These are phyloP conservation scores for Amblyteles armatorius DNA, from an alignment of 2,888 invertebrate species.

Conservation along the genomic window DNA sequence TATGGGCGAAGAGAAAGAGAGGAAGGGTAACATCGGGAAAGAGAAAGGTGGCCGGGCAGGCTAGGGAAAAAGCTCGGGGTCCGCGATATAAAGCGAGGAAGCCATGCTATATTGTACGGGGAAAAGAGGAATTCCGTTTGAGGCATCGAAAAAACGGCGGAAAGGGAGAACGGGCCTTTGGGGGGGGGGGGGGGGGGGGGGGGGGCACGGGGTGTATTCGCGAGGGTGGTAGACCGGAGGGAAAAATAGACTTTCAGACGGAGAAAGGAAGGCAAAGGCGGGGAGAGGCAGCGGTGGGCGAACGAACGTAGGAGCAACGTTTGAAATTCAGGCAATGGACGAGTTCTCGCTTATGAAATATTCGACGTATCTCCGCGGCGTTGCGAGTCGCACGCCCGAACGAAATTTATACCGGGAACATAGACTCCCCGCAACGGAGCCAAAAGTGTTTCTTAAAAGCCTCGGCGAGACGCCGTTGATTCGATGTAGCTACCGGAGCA, in stretches of 20 bases:
- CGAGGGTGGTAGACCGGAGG: conserved; percentile 25
- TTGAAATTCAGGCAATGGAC: conserved; percentile 76
- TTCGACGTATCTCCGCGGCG: conserved; percentile 74
- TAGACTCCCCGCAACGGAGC: background rate
- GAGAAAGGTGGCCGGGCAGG: conserved; percentile 14
- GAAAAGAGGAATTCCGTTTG: conserved; percentile 47
- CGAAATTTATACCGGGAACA: conserved; percentile 67
- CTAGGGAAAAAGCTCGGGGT: background rate
- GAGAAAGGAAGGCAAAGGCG: conserved; percentile 13
- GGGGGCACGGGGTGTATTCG: background rate
- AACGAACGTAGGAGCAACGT: conserved; percentile 43
- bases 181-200: background rate
- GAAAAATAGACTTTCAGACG: conserved; percentile 33
- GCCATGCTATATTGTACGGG: conserved; percentile 2
- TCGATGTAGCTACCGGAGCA: conserved; percentile 17
- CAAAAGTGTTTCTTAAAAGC: conserved; percentile 69
- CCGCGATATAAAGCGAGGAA: conserved; percentile 36
- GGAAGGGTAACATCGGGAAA: background rate
- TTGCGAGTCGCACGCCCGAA: conserved; percentile 40
- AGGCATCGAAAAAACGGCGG: conserved; percentile 40
- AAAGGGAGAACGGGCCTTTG: conserved; percentile 34
- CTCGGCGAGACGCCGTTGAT: conserved; percentile 35
- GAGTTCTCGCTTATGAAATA: conserved; percentile 78
- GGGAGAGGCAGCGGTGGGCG: conserved; percentile 27
- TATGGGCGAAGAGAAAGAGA: conserved; percentile 28